phyloP scores from a whole-genome alignment of 2,113 vertebrate species.

The Lepidiolamprologus cunningtoni region DNA sequence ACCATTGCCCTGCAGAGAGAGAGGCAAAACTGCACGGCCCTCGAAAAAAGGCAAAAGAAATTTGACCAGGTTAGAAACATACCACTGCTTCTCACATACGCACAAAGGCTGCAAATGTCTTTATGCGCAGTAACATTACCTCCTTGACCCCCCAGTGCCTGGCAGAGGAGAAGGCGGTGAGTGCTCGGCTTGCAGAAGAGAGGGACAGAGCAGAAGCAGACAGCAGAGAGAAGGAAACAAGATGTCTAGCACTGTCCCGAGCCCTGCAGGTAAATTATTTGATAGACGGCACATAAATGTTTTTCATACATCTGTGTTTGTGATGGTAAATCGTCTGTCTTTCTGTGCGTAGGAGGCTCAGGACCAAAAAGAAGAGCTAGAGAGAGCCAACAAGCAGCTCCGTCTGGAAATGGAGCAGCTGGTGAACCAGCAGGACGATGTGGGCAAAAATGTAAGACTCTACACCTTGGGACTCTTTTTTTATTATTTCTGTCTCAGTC shows the following conservation, averaged over 20 bases:
- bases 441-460: constrained; percentile 81
- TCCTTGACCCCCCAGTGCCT: constrained; percentile 68
- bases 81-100: background rate
- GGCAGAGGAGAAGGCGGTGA: constrained; percentile 83
- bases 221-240: constrained; percentile 83
- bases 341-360: constrained; percentile 66
- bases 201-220: constrained; percentile 83
- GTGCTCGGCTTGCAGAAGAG: constrained; percentile 78
- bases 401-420: constrained; percentile 83
- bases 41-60: constrained; percentile 90
- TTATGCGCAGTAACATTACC: background rate
- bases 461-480: background rate
- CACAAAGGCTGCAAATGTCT: background rate
- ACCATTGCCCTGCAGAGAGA: constrained; percentile 82
- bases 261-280: constrained; percentile 68
- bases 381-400: constrained; percentile 81
- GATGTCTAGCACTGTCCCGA: constrained; percentile 72
- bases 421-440: constrained; percentile 86
- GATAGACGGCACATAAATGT: background rate
- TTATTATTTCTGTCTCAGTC: background rate
- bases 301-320: background rate
- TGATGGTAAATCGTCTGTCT: background rate
- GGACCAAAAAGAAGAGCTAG: constrained; percentile 80
- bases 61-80: constrained; percentile 81
- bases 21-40: constrained; percentile 77